phyloP scores from a whole-genome alignment of 2,113 vertebrate genomes.

The Stegostoma tigrinum region DNA sequence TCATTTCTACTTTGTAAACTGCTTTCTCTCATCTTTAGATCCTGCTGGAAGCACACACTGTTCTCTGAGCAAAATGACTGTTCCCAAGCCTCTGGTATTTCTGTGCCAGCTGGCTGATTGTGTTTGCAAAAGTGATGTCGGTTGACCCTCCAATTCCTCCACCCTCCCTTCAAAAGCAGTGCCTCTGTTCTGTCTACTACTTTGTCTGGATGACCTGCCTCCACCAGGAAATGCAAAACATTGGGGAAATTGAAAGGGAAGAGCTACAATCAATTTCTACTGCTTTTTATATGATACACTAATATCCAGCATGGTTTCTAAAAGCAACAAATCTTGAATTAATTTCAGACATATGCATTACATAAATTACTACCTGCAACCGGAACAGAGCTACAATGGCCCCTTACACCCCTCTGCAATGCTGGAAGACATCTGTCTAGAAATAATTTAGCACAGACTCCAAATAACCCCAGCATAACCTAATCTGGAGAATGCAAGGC shows the following conservation, averaged over 20 bases:
- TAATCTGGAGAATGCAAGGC: background rate
- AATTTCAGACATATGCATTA: background rate
- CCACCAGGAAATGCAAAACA: background rate
- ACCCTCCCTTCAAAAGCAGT: background rate
- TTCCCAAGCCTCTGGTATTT: background rate
- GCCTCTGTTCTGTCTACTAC: background rate
- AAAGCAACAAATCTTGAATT: background rate
- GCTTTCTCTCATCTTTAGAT: background rate
- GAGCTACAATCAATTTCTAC: background rate
- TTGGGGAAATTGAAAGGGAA: background rate
- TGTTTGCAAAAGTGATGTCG: background rate
- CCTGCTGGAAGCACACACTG: background rate
- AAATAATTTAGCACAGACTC: background rate
- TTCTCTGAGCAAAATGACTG: conserved; percentile 6
- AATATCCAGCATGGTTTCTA: background rate
- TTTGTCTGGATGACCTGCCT: background rate
- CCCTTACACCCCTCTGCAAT: no score
- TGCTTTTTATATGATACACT: background rate
- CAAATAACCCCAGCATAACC: background rate
- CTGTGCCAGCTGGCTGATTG: background rate
- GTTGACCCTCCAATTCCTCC: background rate
- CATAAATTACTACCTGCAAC: background rate
- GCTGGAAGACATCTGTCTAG: background rate
- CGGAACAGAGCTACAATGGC: background rate
- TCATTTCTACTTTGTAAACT: background rate